phyloP scores from a whole-genome alignment of 2,888 invertebrate genomes.

The Agrotis puta region DNA sequence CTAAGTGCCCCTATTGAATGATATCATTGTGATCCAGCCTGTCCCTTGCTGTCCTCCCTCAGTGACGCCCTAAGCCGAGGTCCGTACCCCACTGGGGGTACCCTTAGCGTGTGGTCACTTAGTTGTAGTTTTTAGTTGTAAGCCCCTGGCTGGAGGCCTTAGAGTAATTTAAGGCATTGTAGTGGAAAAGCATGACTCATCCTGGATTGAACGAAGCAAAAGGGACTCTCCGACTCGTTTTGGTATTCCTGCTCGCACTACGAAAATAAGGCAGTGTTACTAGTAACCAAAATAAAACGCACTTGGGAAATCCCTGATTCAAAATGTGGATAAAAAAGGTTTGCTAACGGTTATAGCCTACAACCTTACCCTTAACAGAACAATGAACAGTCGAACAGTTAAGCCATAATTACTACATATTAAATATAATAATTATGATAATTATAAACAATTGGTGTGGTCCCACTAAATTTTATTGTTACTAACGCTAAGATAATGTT shows the following conservation, averaged over 20 bases:
- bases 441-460: conserved; percentile 5
- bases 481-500: background rate
- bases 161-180: too few relatives aligned
- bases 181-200: too few relatives aligned
- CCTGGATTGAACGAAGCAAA: too few relatives aligned
- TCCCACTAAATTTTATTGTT: background rate
- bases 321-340: background rate
- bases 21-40: too few relatives aligned
- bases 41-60: too few relatives aligned
- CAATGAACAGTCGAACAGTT: conserved; percentile 6
- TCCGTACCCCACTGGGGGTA: too few relatives aligned
- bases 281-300: background rate
- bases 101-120: too few relatives aligned
- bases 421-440: conserved; percentile 25
- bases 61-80: too few relatives aligned
- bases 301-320: background rate
- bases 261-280: background rate
- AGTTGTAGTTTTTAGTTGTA: too few relatives aligned
- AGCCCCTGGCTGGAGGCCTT: too few relatives aligned
- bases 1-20: too few relatives aligned
- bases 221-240: too few relatives aligned
- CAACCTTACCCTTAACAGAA: background rate
- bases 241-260: background rate
- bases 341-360: background rate
- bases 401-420: conserved; percentile 4